Evolutionary conservation across 2,888 invertebrate species (phyloP), one percentile per base, ranked within the genome.

Genomic region (Epistrophe grossulariae): DNA sequence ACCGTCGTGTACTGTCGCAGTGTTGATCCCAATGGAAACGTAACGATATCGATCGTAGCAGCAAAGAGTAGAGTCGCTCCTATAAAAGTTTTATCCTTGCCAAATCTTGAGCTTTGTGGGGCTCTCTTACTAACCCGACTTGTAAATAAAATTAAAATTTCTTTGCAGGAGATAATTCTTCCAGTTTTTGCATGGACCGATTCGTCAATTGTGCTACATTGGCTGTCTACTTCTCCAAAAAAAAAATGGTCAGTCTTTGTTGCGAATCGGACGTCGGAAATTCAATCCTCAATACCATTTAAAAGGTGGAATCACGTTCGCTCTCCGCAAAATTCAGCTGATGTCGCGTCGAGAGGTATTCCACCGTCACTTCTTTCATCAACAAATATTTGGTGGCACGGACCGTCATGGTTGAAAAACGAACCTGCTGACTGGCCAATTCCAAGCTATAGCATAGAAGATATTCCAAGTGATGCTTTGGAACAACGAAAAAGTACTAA

Each of bases 81-180:
- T 7, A n/a, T 77, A 9, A 83, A 88, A 40, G 45, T 82, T 15
- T 11, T 88, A 11, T 48, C 77, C 4, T 55, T 88, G 6, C 72
- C 77, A 15, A 43, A 78, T 8, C 31, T 31, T 31, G 31, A 31
- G 31, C 31, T 31, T 31, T 31, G 31, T 31, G 31, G 31, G 31
- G 31, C 66, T 88, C 52, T 73, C 11, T 74, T 57, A 72, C 79
- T 24, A 60, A 72, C 31, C 62, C 62, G 4, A 31, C 31, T 31
- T 31, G 31, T 31, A 31, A 31, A 31, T 31, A 31, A 31, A 31
- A 31, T 31, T 31, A 6, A 31, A 31, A 31, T 31, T 6, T 31
- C 31, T 31, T 31, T 31, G 31, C 31, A 31, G 7, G 31, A 31
- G 4, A 31, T 31, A 31, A 7, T 6, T 31, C 31, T 31, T 31